phyloP scores from a whole-genome alignment of 2,113 vertebrate species.

The Collichthys lucidus region DNA sequence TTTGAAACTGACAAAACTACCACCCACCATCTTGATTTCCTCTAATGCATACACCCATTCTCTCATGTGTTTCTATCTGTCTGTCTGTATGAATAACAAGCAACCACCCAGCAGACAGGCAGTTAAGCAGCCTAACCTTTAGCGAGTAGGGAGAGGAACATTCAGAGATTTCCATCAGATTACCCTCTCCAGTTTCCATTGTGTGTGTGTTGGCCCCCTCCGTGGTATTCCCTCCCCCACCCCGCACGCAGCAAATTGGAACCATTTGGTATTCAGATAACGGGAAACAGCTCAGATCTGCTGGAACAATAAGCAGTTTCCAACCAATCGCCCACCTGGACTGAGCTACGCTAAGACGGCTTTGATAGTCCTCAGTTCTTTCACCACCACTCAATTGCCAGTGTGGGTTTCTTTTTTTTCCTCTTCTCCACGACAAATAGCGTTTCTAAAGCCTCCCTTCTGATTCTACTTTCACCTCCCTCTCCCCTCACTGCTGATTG shows the following conservation, averaged over 20 bases:
- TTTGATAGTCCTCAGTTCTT: conserved; percentile 59
- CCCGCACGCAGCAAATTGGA: conserved; percentile 56
- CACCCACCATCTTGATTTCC: conserved; percentile 20
- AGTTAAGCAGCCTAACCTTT: conserved; percentile 64
- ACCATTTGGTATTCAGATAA: conserved; percentile 78
- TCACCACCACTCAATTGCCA: conserved; percentile 44
- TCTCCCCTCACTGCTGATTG: conserved; percentile 32
- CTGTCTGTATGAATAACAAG: conserved; percentile 54
- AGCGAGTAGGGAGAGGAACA: conserved; percentile 48
- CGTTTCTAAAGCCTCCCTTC: conserved; percentile 33
- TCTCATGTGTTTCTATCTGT: conserved; percentile 24
- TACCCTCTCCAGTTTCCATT: conserved; percentile 62
- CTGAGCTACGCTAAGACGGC: conserved; percentile 51
- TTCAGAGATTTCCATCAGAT: conserved; percentile 73
- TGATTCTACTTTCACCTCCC: conserved; percentile 32
- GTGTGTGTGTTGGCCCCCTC: conserved; percentile 60
- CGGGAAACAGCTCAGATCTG: conserved; percentile 67
- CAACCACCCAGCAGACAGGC: conserved; percentile 57
- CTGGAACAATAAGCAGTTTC: conserved; percentile 68
- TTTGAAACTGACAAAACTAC: conserved; percentile 29
- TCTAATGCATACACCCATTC: conserved; percentile 11
- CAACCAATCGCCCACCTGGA: conserved; percentile 71
- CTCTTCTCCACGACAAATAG: not conserved
- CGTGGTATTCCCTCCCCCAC: conserved; percentile 25
- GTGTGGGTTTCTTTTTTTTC: conserved; percentile 14